Evolutionary conservation across 2,113 vertebrate genomes (phyloP).

Genomic region (Scytalopus superciliaris): DNA sequence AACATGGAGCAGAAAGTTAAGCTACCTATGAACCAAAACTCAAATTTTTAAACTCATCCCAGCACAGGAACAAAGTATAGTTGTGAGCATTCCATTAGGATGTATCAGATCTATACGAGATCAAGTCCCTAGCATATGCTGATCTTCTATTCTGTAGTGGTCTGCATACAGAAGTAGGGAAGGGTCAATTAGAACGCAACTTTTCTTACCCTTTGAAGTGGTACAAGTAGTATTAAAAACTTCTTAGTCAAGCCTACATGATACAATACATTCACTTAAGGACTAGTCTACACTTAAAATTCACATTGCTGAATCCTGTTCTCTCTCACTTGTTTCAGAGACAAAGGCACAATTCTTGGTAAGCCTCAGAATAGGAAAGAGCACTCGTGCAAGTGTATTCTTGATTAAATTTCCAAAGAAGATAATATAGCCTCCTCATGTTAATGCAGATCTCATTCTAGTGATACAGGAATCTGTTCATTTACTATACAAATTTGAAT

Average conservation of each 20-base stretch:
- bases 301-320: neutral
- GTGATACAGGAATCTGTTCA: neutral
- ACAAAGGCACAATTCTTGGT: neutral
- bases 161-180: neutral
- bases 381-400: neutral
- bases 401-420: neutral
- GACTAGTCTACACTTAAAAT: neutral
- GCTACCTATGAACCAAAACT: neutral
- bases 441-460: neutral
- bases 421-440: neutral
- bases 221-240: neutral
- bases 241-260: neutral
- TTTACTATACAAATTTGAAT: neutral
- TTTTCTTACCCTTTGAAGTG: neutral
- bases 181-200: neutral
- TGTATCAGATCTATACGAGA: neutral
- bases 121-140: neutral
- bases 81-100: neutral
- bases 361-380: neutral
- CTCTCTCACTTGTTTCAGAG: neutral
- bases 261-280: neutral
- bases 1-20: neutral
- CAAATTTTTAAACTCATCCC: neutral
- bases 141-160: neutral
- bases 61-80: neutral